Base-by-base conservation (phyloP, 1,140 invertebrate species). In the Megalopta genalis region DNA sequence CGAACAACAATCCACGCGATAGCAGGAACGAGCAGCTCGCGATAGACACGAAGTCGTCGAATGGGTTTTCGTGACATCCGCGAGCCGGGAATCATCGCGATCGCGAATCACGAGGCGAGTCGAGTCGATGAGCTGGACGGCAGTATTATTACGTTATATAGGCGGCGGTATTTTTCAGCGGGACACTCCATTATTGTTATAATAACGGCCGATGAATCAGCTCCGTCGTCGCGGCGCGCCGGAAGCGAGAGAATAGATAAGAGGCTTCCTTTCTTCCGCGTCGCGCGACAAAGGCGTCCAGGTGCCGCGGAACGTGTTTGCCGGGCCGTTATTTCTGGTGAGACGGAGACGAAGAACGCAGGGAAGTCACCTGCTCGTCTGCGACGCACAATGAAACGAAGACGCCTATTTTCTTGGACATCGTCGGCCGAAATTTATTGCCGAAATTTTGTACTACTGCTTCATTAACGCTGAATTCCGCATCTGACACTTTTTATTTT, bases 201-300 rank as follows among this genome's bases (percentile, higher is more conserved):
- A 90, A 90, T 90, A 89, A 88, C 84, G 84, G 86, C 74, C 86
- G 87, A 90, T 90, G 89, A 91, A 90, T 90, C 90, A 90, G 81
- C 54, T 2, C 21, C 52, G 16, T 80, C 83, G 81, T 87, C 85
- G 49, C 70, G 78, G 9, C 70, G 73, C 60, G 76, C 60, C 73
- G 83, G 79, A 73, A 75, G 54, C 10, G 27, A 32, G 42, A 52
- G 66, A 42, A 77, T 77, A 52, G 75, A 77, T 71, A 80, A 80
- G 63, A 59, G 70, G 77, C 81, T 66, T 6, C 9, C 37, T 85
- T 68, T 78, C 82, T 76, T 74, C 79, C 63, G 81, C 80, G 57
- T 63, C 42, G 59, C 25, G 49, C 69, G 75, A 65, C 75, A 59
- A 77, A 73, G 9, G 49, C 52, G 65, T 37, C 64, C 49, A 32